A percentile compares a stretch with the other conserved stretches of the same genome.
Conservation (phyloP, 2,888 invertebrate species). For the Chesias legatella region DNA sequence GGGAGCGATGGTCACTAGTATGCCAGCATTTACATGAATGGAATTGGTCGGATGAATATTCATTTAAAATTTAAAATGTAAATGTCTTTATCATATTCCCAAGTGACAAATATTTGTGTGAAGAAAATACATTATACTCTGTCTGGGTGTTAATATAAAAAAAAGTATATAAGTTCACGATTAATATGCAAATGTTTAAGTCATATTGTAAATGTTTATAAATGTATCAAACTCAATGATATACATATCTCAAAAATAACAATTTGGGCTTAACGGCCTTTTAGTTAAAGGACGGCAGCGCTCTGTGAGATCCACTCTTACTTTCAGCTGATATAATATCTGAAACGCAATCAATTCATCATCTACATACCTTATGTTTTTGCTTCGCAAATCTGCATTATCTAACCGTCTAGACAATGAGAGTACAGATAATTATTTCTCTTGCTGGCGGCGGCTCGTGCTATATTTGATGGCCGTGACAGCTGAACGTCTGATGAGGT, state of each 20-base stretch:
- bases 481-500: constrained; percentile 8
- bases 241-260: too few species aligned
- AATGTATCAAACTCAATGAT: too few species aligned
- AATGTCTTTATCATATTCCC: not conserved
- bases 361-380: not conserved
- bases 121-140: too few species aligned
- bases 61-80: not conserved
- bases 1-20: not conserved
- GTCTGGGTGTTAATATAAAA: too few species aligned
- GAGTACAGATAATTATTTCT: constrained; percentile 10
- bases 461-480: constrained; percentile 7
- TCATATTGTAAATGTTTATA: too few species aligned
- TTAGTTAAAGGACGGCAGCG: too few species aligned
- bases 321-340: too few species aligned
- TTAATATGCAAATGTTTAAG: too few species aligned
- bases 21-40: not conserved
- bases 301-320: too few species aligned
- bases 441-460: constrained; percentile 11
- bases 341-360: constrained; percentile 2
- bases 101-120: too few species aligned
- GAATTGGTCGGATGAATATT: not conserved
- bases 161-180: too few species aligned
- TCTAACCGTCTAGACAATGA: constrained; percentile 10
- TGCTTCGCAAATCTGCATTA: constrained; percentile 9
- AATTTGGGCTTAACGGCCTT: too few species aligned